Conservation (phyloP, 2,113 vertebrate genomes). For the Peromyscus leucopus region DNA sequence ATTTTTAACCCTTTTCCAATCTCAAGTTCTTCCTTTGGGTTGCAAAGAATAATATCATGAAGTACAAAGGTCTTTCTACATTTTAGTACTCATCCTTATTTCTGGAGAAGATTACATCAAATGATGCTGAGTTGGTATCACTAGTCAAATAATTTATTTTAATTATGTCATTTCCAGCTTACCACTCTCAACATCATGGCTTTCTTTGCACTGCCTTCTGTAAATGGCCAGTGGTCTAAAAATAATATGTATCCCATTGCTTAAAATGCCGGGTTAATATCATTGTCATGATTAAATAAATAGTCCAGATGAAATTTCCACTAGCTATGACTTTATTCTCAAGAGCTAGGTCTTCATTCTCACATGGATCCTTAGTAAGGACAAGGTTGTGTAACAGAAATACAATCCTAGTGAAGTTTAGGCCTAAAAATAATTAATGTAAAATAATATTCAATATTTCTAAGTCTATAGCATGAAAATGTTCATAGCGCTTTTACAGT, state of each 20-base stretch:
- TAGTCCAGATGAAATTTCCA: background rate
- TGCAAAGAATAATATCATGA: slow-evolving; percentile 4
- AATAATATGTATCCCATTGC: background rate
- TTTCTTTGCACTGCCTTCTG: background rate
- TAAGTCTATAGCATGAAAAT: slow-evolving; percentile 51
- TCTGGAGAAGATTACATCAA: slow-evolving; percentile 43
- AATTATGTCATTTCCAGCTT: background rate
- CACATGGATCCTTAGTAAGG: background rate
- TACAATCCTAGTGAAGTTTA: background rate
- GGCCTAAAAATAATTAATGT: slow-evolving; percentile 24
- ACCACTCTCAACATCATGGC: background rate
- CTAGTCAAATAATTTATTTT: slow-evolving; percentile 17
- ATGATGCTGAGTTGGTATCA: background rate
- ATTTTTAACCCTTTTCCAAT: slow-evolving; percentile 30
- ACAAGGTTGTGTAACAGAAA: slow-evolving; percentile 65
- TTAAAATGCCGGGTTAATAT: background rate
- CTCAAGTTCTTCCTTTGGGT: slow-evolving; percentile 63
- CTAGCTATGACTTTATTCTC: slow-evolving; percentile 29
- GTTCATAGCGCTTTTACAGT: slow-evolving; percentile 62
- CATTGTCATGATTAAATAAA: background rate
- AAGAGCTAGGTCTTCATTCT: slow-evolving; percentile 2
- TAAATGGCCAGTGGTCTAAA: background rate
- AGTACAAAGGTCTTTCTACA: background rate
- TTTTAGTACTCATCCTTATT: slow-evolving; percentile 63
- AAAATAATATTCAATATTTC: slow-evolving; percentile 61